Evolutionary conservation across 2,888 invertebrate genomes (phyloP).

Genomic region (Hedychridium roseum): DNA sequence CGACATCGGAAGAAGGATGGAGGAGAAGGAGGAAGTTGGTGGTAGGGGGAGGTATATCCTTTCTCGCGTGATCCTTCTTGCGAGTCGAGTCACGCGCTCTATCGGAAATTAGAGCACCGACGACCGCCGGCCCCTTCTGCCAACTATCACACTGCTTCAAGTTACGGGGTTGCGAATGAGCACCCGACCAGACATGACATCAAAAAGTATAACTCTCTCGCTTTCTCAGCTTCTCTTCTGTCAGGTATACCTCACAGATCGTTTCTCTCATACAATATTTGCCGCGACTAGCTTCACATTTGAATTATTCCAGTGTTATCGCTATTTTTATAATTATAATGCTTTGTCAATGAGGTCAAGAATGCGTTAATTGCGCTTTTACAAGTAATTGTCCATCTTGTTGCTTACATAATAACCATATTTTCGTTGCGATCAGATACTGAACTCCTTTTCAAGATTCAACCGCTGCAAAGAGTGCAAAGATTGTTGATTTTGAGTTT

Average conservation of each 20-base stretch:
- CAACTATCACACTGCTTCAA: slow-evolving; percentile 19
- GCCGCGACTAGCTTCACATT: no score
- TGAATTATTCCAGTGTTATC: no score
- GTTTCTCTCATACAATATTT: no score
- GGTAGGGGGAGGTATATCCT: slow-evolving; percentile 15
- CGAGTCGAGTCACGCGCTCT: slow-evolving; percentile 58
- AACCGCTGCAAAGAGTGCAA: no score
- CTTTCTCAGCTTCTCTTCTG: slow-evolving; percentile 1
- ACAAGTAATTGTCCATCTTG: no score
- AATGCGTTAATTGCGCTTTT: no score
- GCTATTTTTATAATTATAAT: no score
- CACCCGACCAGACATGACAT: not conserved
- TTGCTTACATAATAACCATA: no score
- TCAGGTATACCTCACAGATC: slow-evolving; percentile 25
- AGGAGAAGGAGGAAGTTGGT: slow-evolving; percentile 25
- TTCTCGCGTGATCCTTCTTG: slow-evolving; percentile 28
- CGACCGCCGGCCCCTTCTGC: slow-evolving; percentile 24
- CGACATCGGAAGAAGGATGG: slow-evolving; percentile 23
- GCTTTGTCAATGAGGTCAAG: no score
- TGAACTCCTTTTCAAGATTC: no score
- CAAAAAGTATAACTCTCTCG: slow-evolving; percentile 2
- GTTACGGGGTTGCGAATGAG: slow-evolving; percentile 31
- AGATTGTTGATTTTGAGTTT: no score
- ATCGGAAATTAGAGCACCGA: slow-evolving; percentile 61
- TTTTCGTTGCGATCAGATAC: no score